phyloP scores from a whole-genome alignment of 2,113 vertebrate genomes.

The Pedionomus torquatus region DNA sequence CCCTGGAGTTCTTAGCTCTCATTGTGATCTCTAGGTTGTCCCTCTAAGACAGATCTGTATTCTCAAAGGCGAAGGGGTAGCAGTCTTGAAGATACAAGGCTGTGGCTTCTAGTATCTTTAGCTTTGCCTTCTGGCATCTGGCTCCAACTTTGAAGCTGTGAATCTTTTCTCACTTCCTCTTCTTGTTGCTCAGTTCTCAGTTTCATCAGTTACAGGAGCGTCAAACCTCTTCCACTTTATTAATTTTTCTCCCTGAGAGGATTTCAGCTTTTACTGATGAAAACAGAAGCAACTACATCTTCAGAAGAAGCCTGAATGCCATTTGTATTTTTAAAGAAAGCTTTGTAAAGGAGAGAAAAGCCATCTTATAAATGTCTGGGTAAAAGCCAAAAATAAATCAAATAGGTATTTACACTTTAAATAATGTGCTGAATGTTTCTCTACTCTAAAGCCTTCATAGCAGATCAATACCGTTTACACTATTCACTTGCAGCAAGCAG shows the following conservation, averaged over 20 bases:
- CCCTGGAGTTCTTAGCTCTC: neutral
- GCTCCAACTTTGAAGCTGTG: conserved; percentile 1
- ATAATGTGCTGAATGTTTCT: conserved; percentile 58
- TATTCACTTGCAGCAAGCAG: conserved; percentile 51
- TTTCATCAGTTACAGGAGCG: neutral
- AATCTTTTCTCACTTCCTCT: conserved; percentile 30
- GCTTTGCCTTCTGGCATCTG: neutral
- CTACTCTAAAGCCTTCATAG: conserved; percentile 51
- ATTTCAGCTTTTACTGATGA: conserved; percentile 28
- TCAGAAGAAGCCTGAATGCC: neutral
- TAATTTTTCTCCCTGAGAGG: neutral
- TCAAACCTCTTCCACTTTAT: neutral
- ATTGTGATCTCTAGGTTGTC: neutral
- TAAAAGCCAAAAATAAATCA: conserved; percentile 62
- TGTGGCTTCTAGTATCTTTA: neutral
- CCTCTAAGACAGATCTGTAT: neutral
- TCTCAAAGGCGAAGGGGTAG: neutral
- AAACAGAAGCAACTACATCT: conserved; percentile 15
- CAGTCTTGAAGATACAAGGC: neutral
- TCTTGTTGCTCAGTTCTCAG: conserved; percentile 1
- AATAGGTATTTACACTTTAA: conserved; percentile 70
- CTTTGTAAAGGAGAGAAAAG: neutral
- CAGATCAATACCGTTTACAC: conserved; percentile 76
- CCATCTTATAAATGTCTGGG: neutral
- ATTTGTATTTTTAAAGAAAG: conserved; percentile 30